Evolutionary conservation across 2,797 vertebrate genomes (phyloP).

Genomic region (Mycteria americana): DNA sequence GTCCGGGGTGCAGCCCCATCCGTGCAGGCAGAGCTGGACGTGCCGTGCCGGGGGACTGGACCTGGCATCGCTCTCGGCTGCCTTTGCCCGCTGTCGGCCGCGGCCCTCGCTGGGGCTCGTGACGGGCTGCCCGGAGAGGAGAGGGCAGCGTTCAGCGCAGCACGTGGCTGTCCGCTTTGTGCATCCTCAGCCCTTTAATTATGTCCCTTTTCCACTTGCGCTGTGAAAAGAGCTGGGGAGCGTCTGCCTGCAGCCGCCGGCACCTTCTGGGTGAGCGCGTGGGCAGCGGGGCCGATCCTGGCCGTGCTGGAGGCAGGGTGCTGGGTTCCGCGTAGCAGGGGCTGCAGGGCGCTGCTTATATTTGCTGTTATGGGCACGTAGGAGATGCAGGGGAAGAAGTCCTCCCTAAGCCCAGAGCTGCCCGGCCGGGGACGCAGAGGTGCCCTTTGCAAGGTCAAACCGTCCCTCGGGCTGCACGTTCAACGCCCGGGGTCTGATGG

Average conservation of each 20-base stretch:
- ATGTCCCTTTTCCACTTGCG: background rate
- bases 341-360: background rate
- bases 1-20: background rate
- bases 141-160: background rate
- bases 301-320: background rate
- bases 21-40: background rate
- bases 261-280: background rate
- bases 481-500: background rate
- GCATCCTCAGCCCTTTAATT: conserved; percentile 25
- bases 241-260: rapidly evolving
- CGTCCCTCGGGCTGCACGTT: background rate
- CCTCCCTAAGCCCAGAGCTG: rapidly evolving
- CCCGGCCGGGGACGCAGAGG: background rate
- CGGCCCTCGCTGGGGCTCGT: background rate
- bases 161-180: background rate
- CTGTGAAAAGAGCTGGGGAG: background rate
- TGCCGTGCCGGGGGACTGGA: background rate
- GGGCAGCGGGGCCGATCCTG: background rate
- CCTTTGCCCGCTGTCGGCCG: rapidly evolving
- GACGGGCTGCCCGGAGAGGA: background rate
- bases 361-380: rapidly evolving
- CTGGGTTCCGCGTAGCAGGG: background rate
- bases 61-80: background rate
- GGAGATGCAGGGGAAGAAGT: background rate
- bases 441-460: background rate